Conservation (phyloP, 2,113 vertebrate genomes). For the Urocynchramus pylzowi region DNA sequence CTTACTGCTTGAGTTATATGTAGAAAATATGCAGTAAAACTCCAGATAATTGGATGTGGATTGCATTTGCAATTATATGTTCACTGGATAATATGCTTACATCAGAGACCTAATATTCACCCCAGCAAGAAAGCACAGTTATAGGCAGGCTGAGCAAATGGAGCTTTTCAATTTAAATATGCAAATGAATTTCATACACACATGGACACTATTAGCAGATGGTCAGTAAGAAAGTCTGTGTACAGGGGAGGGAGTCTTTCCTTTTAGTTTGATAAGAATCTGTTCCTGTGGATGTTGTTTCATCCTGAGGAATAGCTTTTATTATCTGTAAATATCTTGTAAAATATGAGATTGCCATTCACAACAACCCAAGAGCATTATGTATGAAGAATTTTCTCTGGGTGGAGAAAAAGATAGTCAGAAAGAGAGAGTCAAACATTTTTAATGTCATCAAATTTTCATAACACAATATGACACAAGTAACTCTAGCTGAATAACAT, state of each 20-base stretch:
- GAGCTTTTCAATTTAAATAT: constrained; percentile 29
- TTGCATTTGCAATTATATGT: constrained; percentile 9
- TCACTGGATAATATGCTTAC: neutral
- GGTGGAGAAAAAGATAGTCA: neutral
- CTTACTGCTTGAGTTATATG: neutral
- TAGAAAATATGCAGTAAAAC: neutral
- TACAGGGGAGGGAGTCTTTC: neutral
- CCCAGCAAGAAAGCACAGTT: neutral
- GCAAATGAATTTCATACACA: constrained; percentile 20
- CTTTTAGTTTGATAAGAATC: neutral
- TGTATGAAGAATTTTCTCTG: neutral
- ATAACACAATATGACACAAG: neutral
- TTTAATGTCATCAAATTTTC: neutral
- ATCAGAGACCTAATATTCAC: constrained; percentile 5
- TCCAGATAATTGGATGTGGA: neutral
- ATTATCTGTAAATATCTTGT: neutral
- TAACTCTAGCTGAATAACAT: neutral
- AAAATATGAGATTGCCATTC: neutral
- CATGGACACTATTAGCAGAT: neutral
- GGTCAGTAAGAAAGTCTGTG: neutral
- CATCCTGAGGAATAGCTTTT: neutral
- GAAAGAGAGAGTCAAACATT: neutral
- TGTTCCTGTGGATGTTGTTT: neutral
- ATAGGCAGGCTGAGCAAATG: neutral
- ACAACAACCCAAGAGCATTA: neutral